Evolutionary conservation across 1,140 invertebrate genomes (phyloP).

Genomic region (Euwallacea fornicatus): DNA sequence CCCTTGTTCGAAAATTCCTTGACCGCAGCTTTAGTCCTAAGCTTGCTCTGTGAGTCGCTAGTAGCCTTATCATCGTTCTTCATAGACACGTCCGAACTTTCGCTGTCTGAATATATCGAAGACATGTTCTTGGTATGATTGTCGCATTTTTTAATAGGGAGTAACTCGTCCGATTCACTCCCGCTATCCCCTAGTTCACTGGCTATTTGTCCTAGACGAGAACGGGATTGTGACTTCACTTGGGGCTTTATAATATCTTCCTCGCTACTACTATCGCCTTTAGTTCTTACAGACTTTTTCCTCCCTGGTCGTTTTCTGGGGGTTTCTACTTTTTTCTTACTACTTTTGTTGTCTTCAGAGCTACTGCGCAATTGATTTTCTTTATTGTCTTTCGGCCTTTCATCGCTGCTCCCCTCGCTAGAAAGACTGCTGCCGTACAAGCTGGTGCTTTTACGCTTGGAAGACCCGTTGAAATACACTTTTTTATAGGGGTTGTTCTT

Average conservation of each 20-base stretch:
- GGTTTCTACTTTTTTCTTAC: constrained; percentile 43
- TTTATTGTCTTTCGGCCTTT: constrained; percentile 54
- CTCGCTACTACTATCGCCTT: constrained; percentile 62
- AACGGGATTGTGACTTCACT: constrained; percentile 55
- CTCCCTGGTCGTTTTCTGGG: constrained; percentile 33
- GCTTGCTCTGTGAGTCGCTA: constrained; percentile 67
- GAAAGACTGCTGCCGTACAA: constrained; percentile 68
- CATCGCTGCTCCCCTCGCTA: constrained; percentile 63
- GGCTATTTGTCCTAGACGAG: constrained; percentile 68
- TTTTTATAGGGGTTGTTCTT: constrained; percentile 71
- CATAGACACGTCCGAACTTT: constrained; percentile 57
- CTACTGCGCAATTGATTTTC: constrained; percentile 49
- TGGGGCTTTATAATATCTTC: constrained; percentile 53
- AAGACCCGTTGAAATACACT: constrained; percentile 74
- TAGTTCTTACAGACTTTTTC: constrained; percentile 50
- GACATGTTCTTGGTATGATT: constrained; percentile 55
- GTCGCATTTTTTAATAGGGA: constrained; percentile 59
- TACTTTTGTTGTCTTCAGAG: constrained; percentile 51
- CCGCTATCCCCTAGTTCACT: constrained; percentile 66
- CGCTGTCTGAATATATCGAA: constrained; percentile 75
- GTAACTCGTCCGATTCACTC: constrained; percentile 76
- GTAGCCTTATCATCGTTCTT: constrained; percentile 59
- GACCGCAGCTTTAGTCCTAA: constrained; percentile 78
- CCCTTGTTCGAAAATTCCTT: constrained; percentile 70
- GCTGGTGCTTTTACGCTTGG: constrained; percentile 61